phyloP scores from a whole-genome alignment of 2,113 vertebrate genomes.

The Nothobranchius furzeri region DNA sequence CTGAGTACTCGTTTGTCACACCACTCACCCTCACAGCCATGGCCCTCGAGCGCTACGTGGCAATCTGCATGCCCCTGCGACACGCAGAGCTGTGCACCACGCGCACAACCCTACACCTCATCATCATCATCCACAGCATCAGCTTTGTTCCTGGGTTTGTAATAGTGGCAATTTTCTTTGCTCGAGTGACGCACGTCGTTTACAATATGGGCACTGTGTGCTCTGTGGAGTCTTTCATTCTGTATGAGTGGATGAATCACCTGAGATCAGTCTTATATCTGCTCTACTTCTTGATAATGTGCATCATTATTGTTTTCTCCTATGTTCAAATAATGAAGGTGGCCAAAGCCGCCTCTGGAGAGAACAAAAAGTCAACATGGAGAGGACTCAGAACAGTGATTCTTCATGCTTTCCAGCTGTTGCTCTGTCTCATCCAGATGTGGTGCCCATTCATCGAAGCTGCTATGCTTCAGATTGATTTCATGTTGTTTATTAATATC shows the following conservation, averaged over 20 bases:
- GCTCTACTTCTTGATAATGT: slow-evolving; percentile 50
- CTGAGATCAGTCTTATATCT: slow-evolving; percentile 21
- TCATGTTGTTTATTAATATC: not conserved
- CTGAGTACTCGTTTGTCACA: slow-evolving; percentile 18
- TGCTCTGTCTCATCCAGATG: slow-evolving; percentile 53
- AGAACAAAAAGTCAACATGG: slow-evolving; percentile 31
- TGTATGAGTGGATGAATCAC: slow-evolving; percentile 44
- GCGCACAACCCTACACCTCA: slow-evolving; percentile 2
- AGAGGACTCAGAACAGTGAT: slow-evolving; percentile 54
- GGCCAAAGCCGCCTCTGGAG: slow-evolving; percentile 46
- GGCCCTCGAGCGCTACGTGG: slow-evolving; percentile 65
- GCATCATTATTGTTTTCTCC: slow-evolving; percentile 30
- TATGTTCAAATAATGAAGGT: slow-evolving; percentile 60
- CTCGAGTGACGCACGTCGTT: not conserved
- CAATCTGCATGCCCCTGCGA: slow-evolving; percentile 62
- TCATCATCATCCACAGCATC: slow-evolving; percentile 53
- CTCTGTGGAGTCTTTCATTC: slow-evolving; percentile 7
- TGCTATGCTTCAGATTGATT: slow-evolving; percentile 24
- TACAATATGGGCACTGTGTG: slow-evolving; percentile 5
- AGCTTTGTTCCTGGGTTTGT: slow-evolving; percentile 29
- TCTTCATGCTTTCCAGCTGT: slow-evolving; percentile 57
- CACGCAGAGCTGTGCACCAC: slow-evolving; percentile 54
- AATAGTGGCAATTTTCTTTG: slow-evolving; percentile 14
- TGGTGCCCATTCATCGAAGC: slow-evolving; percentile 50
- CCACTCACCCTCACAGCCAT: slow-evolving; percentile 62